Conservation (phyloP, 2,113 vertebrate genomes). For the Catharus bicknelli region DNA sequence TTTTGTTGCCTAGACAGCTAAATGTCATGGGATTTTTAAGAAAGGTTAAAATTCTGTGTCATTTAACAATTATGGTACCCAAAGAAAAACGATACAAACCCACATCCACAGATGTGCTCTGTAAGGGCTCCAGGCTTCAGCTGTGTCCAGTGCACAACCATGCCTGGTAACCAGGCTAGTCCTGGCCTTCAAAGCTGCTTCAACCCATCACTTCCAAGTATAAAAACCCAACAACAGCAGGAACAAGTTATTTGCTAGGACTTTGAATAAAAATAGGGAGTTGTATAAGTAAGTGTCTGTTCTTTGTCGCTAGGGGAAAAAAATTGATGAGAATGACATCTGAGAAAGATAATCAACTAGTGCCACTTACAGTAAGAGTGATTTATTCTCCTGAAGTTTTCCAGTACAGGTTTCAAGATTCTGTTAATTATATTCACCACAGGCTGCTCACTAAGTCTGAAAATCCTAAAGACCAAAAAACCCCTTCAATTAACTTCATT, state of each 20-base stretch:
- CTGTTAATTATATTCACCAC: not conserved
- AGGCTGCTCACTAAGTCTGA: not conserved
- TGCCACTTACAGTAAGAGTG: not conserved
- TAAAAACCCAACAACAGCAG: not conserved
- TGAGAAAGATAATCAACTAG: not conserved
- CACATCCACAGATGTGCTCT: slow-evolving; percentile 13
- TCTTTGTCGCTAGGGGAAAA: not conserved
- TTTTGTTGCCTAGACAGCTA: slow-evolving; percentile 73
- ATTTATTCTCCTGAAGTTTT: not conserved
- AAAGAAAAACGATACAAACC: slow-evolving; percentile 25
- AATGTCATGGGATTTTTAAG: slow-evolving; percentile 77
- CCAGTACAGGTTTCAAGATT: not conserved
- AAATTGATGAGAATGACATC: not conserved
- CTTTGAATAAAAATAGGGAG: not conserved
- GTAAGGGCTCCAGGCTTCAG: not conserved
- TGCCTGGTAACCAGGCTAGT: not conserved
- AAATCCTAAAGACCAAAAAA: not conserved
- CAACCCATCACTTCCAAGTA: not conserved
- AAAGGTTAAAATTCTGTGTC: slow-evolving; percentile 71
- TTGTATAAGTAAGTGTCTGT: not conserved
- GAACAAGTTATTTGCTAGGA: not conserved
- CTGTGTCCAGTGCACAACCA: not conserved
- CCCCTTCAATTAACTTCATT: not conserved
- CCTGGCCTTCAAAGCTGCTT: not conserved
- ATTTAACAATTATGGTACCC: slow-evolving; percentile 50